phyloP scores from a whole-genome alignment of 1,140 invertebrate genomes.

The Pogonus chalceus region DNA sequence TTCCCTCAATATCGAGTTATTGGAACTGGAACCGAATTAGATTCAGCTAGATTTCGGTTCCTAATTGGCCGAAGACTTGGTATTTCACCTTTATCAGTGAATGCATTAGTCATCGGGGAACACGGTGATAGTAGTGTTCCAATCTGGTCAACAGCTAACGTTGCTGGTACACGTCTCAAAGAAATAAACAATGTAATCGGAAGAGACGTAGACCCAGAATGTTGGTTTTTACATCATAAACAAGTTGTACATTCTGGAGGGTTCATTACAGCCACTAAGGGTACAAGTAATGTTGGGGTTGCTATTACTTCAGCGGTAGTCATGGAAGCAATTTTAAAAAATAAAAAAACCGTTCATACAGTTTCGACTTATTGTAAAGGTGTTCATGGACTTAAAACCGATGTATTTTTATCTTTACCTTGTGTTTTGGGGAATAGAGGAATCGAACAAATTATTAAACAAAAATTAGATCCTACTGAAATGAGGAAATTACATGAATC shows the following conservation, averaged over 20 bases:
- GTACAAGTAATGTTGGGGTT: neutral
- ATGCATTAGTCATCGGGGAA: conserved; percentile 51
- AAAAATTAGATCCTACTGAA: neutral
- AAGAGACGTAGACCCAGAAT: neutral
- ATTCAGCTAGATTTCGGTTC: conserved; percentile 49
- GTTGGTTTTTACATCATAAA: neutral
- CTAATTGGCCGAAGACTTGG: conserved; percentile 44
- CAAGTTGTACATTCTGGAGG: neutral
- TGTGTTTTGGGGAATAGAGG: neutral
- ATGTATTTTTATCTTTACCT: neutral
- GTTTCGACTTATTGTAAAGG: neutral
- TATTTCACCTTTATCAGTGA: conserved; percentile 41
- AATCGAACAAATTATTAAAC: neutral
- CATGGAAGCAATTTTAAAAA: neutral
- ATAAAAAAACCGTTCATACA: neutral
- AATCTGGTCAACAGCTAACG: conserved; percentile 51
- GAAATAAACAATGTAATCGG: conserved; percentile 21
- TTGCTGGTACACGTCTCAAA: conserved; percentile 46
- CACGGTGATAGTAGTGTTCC: conserved; percentile 54
- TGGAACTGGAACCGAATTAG: conserved; percentile 51
- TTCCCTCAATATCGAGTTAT: conserved; percentile 46
- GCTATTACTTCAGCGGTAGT: neutral
- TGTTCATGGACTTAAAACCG: neutral
- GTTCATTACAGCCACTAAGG: neutral
- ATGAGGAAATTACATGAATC: neutral